Conservation (phyloP, 1,140 invertebrate genomes). For the Chrysomallon squamiferum region DNA sequence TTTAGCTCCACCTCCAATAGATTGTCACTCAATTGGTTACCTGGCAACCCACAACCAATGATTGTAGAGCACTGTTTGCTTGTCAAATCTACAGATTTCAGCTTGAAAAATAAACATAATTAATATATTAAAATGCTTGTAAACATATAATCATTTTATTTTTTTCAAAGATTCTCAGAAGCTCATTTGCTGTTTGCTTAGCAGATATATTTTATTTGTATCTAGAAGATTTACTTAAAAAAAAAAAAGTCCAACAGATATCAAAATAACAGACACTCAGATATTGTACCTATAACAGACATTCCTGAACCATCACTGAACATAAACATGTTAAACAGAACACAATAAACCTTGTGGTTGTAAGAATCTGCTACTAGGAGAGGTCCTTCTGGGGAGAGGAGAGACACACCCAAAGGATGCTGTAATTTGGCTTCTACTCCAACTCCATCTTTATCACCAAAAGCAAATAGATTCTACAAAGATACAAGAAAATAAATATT, state of each 20-base stretch:
- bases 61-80: conserved; percentile 66
- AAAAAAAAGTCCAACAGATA: no score
- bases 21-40: conserved; percentile 58
- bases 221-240: no score
- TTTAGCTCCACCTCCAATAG: conserved; percentile 57
- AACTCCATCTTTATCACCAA: conserved; percentile 85
- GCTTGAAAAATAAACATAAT: no score
- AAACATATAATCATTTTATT: no score
- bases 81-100: conserved; percentile 73
- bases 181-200: no score
- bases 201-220: no score
- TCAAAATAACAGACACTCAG: no score
- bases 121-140: no score
- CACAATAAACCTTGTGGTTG: conserved; percentile 85
- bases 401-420: conserved; percentile 84
- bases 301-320: background rate
- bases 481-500: conserved; percentile 10
- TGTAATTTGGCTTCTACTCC: conserved; percentile 82
- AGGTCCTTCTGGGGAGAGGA: conserved; percentile 65
- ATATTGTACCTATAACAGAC: no score
- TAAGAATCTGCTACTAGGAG: conserved; percentile 90
- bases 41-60: conserved; percentile 56
- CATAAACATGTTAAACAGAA: conserved; percentile 1
- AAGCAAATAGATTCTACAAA: conserved; percentile 87
- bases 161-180: no score